Base-by-base conservation (phyloP, 2,113 vertebrate genomes). In the Triplophysa rosa region DNA sequence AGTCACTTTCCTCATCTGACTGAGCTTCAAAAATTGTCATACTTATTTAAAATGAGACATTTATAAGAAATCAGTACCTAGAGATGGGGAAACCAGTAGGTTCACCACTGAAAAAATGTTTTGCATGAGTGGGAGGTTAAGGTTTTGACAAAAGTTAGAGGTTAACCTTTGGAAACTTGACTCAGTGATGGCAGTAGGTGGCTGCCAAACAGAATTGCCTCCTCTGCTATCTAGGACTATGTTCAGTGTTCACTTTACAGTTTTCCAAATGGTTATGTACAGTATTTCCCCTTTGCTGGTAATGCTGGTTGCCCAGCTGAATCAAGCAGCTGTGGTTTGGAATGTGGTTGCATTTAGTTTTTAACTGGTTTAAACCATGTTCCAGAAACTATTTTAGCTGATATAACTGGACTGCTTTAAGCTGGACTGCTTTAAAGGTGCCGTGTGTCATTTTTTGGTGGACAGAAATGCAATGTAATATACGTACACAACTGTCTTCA, bases 31-130 rank as follows among this genome's bases (percentile, higher is more conserved):
- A 85, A 83, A 88, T 91, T 88, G 79, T 71, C 83, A 81, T 47
- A 84, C 86, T 92, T 84, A 91, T 88, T 86, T 82, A 81, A 87
- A 89, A 54, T 77, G 61, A 70, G 67, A 80, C 82, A 88, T 93
- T 93, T 91, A 92, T 90, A 88, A 88, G 92, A 93, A 93, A 92
- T 92, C 90, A 89, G 70, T 87, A 91, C 87, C 83, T 47, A 77
- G 45, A 29, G 3, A 73, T 82, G 89, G 87, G 84, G 90, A 91
- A 91, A 87, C 89, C 87, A 81, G 81, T 86, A 83, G 87, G 87
- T 87, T 90, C 84, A 89, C 88, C 90, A 88, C 89, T 87, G 85
- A 88, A 83, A 81, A 40, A 74, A 33, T 52, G 74, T 67, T 89
- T 91, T 91, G 86, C 88, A 89, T 90, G 87, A 78, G 85, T 91